Base-by-base conservation (phyloP, 2,888 invertebrate species). In the Onchidella celtica region DNA sequence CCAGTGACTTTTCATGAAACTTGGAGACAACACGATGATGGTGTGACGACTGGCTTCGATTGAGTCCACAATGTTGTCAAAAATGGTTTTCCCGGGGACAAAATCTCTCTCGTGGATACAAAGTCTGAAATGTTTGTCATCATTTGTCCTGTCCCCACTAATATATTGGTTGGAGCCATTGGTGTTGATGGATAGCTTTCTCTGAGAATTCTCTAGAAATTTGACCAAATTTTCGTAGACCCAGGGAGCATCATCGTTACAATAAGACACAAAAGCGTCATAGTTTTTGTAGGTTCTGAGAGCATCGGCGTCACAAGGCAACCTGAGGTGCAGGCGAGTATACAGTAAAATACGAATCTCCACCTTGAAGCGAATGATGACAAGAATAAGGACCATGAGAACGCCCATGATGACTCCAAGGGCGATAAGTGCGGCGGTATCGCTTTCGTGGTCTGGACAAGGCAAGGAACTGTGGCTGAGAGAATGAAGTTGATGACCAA, bases 1-100 rank as follows among this genome's bases (percentile, higher is more conserved):
- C 97, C 97, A 97, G 93, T 97, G 97, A 78, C 96, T 97, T 93
- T 97, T 96, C 89, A 98, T 95, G 93, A 97, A 98, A 93, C 97
- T 96, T 92, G 97, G 96, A 85, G 97, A 97, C 77, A 98, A 94
- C 86, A 98, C 96, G 95, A 97, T 96, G 88, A 98, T 96, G 84
- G 97, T 97, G 86, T 97, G 95, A 83, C 96, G 95, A 84, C 97
- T 97, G 65, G 97, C 96, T 93, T 97, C 97, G 66, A 97, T 97
- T 80, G 97, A 97, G 92, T 97, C 96, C 90, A 96, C 96, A 91
- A 98, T 96, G 86, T 97, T 97, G 93, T 97, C 97, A 83, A 96
- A 96, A 86, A 97, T 95, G 93, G 91, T 88, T 78, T 86, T 88
- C 9, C 90, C 90, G 0, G 88, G 86, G 66, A 90, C 84, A 57